A percentile compares a stretch with the other conserved stretches of the same genome.
Evolutionary conservation across 2,113 vertebrate species (phyloP).

Genomic region (Rhadina sibilatrix): DNA sequence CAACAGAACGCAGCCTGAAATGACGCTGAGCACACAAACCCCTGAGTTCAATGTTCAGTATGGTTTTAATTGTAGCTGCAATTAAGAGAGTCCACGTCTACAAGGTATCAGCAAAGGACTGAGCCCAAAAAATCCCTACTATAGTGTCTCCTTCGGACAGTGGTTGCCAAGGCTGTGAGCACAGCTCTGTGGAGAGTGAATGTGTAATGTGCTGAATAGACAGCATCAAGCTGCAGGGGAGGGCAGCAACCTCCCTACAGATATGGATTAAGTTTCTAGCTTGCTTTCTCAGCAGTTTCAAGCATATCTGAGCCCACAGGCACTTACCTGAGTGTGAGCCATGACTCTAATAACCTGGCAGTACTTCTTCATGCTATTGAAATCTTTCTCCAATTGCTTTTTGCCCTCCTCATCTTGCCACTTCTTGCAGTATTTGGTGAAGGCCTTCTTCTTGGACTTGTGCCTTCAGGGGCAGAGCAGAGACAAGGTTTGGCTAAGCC

Average conservation of each 20-base stretch:
- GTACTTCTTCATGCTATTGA: slow-evolving; percentile 96
- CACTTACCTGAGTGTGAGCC: slow-evolving; percentile 92
- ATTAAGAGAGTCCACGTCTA: not conserved
- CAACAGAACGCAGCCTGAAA: not conserved
- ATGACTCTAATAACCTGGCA: slow-evolving; percentile 94
- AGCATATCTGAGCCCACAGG: not conserved
- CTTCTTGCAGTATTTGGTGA: slow-evolving; percentile 98
- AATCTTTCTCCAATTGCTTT: slow-evolving; percentile 98
- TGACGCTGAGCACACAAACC: rapidly evolving
- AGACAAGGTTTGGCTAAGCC: slow-evolving; percentile 66
- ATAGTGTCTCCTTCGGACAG: not conserved
- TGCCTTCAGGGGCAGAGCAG: slow-evolving; percentile 86
- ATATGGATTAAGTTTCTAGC: not conserved
- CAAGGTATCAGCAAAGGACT: rapidly evolving
- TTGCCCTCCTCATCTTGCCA: slow-evolving; percentile 99
- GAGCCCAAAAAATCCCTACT: not conserved
- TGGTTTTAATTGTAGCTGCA: not conserved
- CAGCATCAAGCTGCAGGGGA: not conserved
- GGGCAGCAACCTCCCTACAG: not conserved
- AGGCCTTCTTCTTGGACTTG: slow-evolving; percentile 99
- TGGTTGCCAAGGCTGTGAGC: not conserved
- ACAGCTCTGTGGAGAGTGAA: not conserved
- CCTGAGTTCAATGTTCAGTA: rapidly evolving
- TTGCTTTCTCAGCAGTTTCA: not conserved
- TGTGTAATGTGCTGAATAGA: not conserved